Percentiles rank a stretch among this genome's conserved stretches.
Conservation (phyloP, 2,888 invertebrate genomes). For the Oxyteleia sp. region DNA sequence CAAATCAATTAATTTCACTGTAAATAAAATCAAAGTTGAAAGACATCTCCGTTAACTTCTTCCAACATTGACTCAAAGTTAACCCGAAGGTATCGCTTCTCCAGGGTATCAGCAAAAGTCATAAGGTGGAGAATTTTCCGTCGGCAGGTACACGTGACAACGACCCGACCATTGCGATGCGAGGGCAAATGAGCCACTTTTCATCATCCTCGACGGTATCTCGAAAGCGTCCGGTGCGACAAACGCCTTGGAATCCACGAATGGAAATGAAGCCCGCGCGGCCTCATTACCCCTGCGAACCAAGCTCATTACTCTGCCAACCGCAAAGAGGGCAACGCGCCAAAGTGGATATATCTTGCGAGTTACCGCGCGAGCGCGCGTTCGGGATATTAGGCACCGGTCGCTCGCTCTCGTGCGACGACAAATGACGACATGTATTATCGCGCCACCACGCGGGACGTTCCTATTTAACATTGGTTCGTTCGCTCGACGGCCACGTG, state of each 20-base stretch:
- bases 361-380: conserved; percentile 61
- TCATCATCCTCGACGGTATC: conserved; percentile 63
- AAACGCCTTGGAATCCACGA: conserved; percentile 72
- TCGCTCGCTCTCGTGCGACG: conserved; percentile 23
- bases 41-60: no score
- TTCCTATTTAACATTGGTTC: conserved; percentile 28
- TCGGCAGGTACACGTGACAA: conserved; percentile 42
- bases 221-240: conserved; percentile 63
- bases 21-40: no score
- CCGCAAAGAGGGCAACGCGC: conserved; percentile 84
- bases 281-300: conserved; percentile 84
- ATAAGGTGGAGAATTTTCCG: conserved; percentile 41
- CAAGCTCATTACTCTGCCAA: conserved; percentile 84
- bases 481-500: conserved; percentile 10
- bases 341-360: conserved; percentile 74
- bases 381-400: conserved; percentile 55
- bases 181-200: conserved; percentile 64
- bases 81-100: no score
- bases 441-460: conserved; percentile 48
- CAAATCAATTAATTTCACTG: no score
- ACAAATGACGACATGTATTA: conserved; percentile 56
- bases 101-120: no score
- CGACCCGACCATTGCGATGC: neutral
- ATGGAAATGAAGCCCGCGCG: conserved; percentile 79
- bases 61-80: no score